A percentile compares a stretch with the other conserved stretches of the same genome.
Evolutionary conservation across 1,140 invertebrate species (phyloP).

Genomic region (Scaptomyza hsui): DNA sequence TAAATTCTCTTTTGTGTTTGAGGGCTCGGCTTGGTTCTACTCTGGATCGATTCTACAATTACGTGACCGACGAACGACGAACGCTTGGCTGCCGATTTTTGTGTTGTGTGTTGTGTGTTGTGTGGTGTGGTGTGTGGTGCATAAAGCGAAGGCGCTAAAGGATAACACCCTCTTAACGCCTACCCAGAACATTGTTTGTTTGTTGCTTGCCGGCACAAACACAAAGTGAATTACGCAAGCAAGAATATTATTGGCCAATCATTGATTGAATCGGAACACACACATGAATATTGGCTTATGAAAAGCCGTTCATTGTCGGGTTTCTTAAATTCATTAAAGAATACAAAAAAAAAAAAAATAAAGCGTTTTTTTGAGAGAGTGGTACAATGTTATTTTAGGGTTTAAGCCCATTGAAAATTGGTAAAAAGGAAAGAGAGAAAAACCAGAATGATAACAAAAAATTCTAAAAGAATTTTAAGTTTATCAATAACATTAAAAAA

Average conservation of each 20-base stretch:
- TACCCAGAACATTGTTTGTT: conserved; percentile 56
- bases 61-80: conserved; percentile 36
- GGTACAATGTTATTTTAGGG: too few relatives aligned
- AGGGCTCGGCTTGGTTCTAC: conserved; percentile 30
- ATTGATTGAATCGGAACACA: conserved; percentile 38
- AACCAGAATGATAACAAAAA: too few relatives aligned
- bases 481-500: too few relatives aligned
- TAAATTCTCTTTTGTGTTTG: conserved; percentile 62
- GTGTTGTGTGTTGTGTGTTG: conserved; percentile 32
- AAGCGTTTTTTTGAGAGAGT: neutral
- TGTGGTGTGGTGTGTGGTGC: neutral
- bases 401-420: too few relatives aligned
- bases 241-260: conserved; percentile 36
- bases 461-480: too few relatives aligned
- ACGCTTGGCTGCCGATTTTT: conserved; percentile 49
- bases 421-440: too few relatives aligned
- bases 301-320: neutral
- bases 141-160: conserved; percentile 82
- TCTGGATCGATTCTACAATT: conserved; percentile 58
- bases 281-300: neutral
- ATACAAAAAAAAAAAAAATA: neutral
- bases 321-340: neutral
- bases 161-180: conserved; percentile 83
- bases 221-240: conserved; percentile 40
- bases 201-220: conserved; percentile 21